Conservation (phyloP, 2,113 vertebrate genomes). For the Nannobrachium achirus region DNA sequence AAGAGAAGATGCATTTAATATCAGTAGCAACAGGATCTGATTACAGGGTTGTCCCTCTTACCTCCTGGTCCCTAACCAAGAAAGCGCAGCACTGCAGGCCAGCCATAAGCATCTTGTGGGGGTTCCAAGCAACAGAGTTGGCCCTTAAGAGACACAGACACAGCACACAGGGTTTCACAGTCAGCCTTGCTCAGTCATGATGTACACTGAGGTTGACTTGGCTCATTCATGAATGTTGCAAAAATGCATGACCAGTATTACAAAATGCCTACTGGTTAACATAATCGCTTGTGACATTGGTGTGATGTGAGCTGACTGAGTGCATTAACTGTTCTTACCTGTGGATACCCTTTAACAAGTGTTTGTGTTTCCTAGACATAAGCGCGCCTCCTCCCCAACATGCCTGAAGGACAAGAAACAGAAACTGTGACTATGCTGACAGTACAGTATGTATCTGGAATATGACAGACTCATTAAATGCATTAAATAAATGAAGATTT, state of each 20-base stretch:
- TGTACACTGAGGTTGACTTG: not conserved
- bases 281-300: no score
- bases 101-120: conserved; percentile 90
- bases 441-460: not conserved
- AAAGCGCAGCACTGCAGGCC: conserved; percentile 88
- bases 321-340: conserved; percentile 68
- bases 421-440: not conserved
- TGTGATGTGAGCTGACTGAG: not conserved
- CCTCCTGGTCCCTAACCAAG: conserved; percentile 83
- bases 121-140: conserved; percentile 88
- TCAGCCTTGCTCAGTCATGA: not conserved
- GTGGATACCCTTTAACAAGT: conserved; percentile 82
- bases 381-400: conserved; percentile 87
- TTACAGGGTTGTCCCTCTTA: conserved; percentile 45
- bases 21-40: not conserved
- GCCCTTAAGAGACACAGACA: conserved; percentile 67
- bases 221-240: not conserved
- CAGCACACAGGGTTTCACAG: not conserved
- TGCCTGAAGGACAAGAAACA: conserved; percentile 70
- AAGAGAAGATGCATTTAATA: not conserved
- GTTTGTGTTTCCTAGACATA: conserved; percentile 80
- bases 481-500: not conserved
- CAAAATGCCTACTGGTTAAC: no score
- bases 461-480: not conserved
- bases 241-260: no score